Conservation (phyloP, 2,888 invertebrate genomes). For the Lucinisca nassula region DNA sequence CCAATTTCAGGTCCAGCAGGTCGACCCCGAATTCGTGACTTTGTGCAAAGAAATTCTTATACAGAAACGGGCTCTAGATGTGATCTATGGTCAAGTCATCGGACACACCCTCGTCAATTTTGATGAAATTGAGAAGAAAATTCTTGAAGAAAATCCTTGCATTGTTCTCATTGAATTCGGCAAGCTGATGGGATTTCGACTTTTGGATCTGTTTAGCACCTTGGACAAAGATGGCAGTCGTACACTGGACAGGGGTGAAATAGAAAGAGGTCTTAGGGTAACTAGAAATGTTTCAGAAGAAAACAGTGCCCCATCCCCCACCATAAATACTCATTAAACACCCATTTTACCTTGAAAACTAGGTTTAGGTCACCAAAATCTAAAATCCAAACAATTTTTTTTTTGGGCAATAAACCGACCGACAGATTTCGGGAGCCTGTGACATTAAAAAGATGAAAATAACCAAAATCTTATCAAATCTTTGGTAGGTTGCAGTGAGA, state of each 20-base stretch:
- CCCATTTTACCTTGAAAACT: too few species aligned
- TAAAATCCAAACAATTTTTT: too few species aligned
- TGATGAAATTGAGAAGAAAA: conserved; percentile 71
- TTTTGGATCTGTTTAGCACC: conserved; percentile 80
- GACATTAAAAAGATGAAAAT: too few species aligned
- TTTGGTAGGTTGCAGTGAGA: too few species aligned
- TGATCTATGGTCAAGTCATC: conserved; percentile 76
- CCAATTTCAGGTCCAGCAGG: conserved; percentile 74
- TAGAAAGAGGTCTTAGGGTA: conserved; percentile 79
- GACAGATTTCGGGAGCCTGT: too few species aligned
- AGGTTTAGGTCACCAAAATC: too few species aligned
- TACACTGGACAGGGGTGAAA: conserved; percentile 78
- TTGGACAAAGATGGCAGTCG: conserved; percentile 81
- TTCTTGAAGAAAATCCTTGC: conserved; percentile 77
- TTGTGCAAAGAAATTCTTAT: conserved; percentile 68
- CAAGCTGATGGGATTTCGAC: conserved; percentile 75
- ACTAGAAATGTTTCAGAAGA: too few species aligned
- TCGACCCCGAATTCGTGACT: conserved; percentile 72
- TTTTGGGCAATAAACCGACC: too few species aligned
- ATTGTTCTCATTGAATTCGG: conserved; percentile 79
- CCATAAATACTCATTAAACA: too few species aligned
- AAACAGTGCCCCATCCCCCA: too few species aligned
- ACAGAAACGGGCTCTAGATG: conserved; percentile 64
- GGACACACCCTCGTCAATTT: conserved; percentile 65
- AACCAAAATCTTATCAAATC: too few species aligned